These are phyloP conservation scores for Brachyrhaphis roseni DNA, from an alignment of 2,797 vertebrate genomes.

Conservation along the genomic window DNA sequence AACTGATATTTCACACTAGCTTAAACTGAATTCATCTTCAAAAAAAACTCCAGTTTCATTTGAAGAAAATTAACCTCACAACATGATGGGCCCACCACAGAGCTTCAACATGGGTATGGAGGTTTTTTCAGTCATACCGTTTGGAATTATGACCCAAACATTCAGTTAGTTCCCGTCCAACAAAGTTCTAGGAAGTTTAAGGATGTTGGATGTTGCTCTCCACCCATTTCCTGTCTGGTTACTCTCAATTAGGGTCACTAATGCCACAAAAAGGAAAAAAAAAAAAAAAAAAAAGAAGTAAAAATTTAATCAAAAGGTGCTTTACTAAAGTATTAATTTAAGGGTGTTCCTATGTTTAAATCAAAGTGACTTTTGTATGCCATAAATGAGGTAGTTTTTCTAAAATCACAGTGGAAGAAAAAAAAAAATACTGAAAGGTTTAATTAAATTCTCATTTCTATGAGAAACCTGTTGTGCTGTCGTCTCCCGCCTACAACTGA, in stretches of 20 bases:
- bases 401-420: not conserved
- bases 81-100: not conserved
- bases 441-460: not conserved
- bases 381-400: not conserved
- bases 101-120: not conserved
- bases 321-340: not conserved
- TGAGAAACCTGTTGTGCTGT: not conserved
- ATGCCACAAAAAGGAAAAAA: too few species aligned
- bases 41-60: not conserved
- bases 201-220: not conserved
- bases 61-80: not conserved
- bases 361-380: not conserved
- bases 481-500: not conserved
- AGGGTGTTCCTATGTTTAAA: not conserved
- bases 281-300: too few species aligned
- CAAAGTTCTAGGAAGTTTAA: not conserved
- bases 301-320: not conserved
- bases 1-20: not conserved
- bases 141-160: not conserved
- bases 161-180: not conserved
- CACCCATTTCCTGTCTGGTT: not conserved
- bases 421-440: not conserved
- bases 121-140: not conserved
- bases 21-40: not conserved
- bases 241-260: not conserved